Evolutionary conservation across 2,797 vertebrate species (phyloP).

Genomic region (Crocidura indochinensis): DNA sequence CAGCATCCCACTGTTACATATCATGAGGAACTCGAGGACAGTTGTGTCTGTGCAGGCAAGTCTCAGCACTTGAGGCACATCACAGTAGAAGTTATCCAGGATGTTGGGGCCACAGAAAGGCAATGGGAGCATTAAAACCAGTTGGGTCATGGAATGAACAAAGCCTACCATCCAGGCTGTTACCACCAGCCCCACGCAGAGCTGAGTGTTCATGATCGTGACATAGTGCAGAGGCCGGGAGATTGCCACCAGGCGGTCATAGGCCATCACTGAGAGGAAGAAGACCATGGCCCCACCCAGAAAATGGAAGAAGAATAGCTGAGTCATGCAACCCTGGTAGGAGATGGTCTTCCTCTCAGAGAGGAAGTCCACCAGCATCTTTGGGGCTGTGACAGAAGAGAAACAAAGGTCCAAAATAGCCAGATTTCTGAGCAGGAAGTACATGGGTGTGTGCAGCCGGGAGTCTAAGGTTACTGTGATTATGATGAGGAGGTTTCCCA

Average conservation of each 20-base stretch:
- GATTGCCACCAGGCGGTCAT: conserved; percentile 73
- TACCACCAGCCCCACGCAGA: conserved; percentile 60
- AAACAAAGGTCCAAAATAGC: conserved; percentile 78
- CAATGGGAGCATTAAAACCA: conserved; percentile 76
- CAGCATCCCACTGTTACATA: conserved; percentile 80
- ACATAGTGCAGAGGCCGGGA: conserved; percentile 77
- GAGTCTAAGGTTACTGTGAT: conserved; percentile 62
- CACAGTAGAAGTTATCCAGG: conserved; percentile 83
- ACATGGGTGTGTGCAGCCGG: conserved; percentile 75
- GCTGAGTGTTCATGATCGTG: conserved; percentile 70
- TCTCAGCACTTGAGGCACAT: conserved; percentile 76
- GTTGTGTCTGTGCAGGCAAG: conserved; percentile 74
- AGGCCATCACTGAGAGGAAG: conserved; percentile 82
- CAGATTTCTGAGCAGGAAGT: conserved; percentile 78
- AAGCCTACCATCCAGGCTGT: conserved; percentile 72
- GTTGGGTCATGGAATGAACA: conserved; percentile 73
- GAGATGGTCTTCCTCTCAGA: conserved; percentile 77
- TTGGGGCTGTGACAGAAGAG: conserved; percentile 78
- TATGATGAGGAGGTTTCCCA: conserved; percentile 76
- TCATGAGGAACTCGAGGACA: conserved; percentile 78
- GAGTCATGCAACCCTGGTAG: conserved; percentile 75
- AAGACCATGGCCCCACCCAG: conserved; percentile 80
- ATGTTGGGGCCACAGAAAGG: conserved; percentile 79
- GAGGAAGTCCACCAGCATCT: conserved; percentile 78
- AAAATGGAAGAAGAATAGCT: conserved; percentile 85